Evolutionary conservation across 2,797 vertebrate species (phyloP), one percentile per base, ranked within the genome.

Genomic region (Fratercula arctica): DNA sequence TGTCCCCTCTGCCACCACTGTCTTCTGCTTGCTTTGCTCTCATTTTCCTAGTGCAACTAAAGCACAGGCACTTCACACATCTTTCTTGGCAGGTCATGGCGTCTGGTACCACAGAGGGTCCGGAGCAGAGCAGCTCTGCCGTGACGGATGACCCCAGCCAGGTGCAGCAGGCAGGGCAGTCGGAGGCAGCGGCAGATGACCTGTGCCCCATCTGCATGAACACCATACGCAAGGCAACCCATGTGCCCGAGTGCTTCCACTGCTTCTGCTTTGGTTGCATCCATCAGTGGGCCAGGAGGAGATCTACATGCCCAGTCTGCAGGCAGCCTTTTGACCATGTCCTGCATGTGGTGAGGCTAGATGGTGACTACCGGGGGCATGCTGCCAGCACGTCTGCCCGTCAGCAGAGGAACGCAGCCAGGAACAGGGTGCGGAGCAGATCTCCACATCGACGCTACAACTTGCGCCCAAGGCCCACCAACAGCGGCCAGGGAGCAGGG

Each of bases 381-480:
- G n/a, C 5, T 10, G 2, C 23, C 2, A 3, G n/a, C 16, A 19
- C 2, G 0, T 20, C 24, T 1, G 1, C 35, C 21, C 1, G 2
- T 45, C 0, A 2, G 17, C 51, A 39, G 35, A 50, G 31, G 16
- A 57, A 26, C 4, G 3, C 2, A 4, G 33, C 45, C 45, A 59
- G 37, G 12, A 24, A 26, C 5, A 3, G 14, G 26, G 17, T 29
- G 17, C 5, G 1, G 14, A 51, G 18, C 28, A 53, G 33, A 67
- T 51, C 28, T 13, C 33, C 5, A 3, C 46, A 50, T 31, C 6
- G 5, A 6, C 5, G 7, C 17, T 45, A 33, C 46, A 14, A 25
- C 53, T 17, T 68, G 26, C 4, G 0, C 31, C 10, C 0, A 28
- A 11, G 16, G 39, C 29, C 23, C 19, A 54, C 10, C 39, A 19